Evolutionary conservation across 2,113 vertebrate genomes (phyloP).

Genomic region (Microcebus lehilahytsara): DNA sequence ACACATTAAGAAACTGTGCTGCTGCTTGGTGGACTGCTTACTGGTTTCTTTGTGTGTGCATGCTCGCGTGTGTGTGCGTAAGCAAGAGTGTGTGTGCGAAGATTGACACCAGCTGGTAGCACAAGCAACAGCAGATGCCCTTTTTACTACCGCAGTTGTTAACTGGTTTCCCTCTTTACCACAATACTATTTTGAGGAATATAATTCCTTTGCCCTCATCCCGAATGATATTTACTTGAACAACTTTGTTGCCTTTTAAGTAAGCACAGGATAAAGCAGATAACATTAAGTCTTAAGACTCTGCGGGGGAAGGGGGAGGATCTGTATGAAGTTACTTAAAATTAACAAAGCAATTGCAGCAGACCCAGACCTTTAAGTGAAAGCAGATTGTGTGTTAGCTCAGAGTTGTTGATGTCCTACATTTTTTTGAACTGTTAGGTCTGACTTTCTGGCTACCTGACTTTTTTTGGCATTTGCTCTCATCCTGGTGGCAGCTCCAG

Average conservation of each 20-base stretch:
- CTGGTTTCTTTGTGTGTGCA: neutral
- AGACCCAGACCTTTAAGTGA: neutral
- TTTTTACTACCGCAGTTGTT: conserved; percentile 42
- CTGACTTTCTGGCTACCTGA: conserved; percentile 5
- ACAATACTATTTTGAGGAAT: conserved; percentile 12
- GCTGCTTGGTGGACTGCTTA: neutral
- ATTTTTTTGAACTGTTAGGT: neutral
- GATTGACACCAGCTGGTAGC: conserved; percentile 41
- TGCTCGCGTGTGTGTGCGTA: too few species aligned
- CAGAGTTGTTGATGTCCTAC: neutral
- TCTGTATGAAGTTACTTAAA: neutral
- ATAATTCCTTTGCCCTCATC: neutral
- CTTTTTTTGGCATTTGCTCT: neutral
- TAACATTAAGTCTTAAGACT: neutral
- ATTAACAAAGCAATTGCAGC: neutral
- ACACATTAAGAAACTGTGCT: neutral
- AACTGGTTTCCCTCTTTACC: conserved; percentile 1
- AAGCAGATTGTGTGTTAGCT: neutral
- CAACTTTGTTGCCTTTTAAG: conserved; percentile 16
- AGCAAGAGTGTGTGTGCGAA: neutral
- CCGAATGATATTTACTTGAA: conserved; percentile 11
- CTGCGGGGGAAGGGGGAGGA: neutral
- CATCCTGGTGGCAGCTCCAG: neutral
- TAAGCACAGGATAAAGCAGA: neutral
- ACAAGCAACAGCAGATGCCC: conserved; percentile 15